These are phyloP conservation scores for Enteromius anoplus DNA, from an alignment of 2,797 vertebrate genomes.

Conservation along the genomic window DNA sequence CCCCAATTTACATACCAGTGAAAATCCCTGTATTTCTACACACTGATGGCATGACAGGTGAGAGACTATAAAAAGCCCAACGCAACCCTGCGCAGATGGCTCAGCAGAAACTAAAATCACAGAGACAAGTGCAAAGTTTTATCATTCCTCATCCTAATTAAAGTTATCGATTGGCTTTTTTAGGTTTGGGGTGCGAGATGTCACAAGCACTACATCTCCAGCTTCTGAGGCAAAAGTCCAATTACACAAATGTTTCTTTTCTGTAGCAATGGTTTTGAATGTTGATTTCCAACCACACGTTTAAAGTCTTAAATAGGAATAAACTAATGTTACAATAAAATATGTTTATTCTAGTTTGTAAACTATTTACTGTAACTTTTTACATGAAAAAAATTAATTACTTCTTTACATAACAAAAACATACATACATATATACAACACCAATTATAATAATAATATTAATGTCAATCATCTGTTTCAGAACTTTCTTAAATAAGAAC, in stretches of 20 bases:
- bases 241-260: background rate
- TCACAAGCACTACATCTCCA: conserved; percentile 39
- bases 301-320: background rate
- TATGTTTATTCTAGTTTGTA: background rate
- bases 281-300: background rate
- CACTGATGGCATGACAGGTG: conserved; percentile 64
- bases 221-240: background rate
- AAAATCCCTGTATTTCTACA: conserved; percentile 60
- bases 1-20: conserved; percentile 69
- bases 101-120: conserved; percentile 68
- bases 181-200: conserved; percentile 46
- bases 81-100: conserved; percentile 64
- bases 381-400: background rate
- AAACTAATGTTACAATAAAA: background rate
- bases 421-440: background rate
- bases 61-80: conserved; percentile 68
- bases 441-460: background rate
- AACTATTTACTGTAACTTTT: background rate
- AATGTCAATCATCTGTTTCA: no score
- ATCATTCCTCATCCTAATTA: conserved; percentile 56
- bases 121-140: conserved; percentile 61
- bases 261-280: background rate
- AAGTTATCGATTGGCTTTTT: conserved; percentile 14
- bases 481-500: no score
- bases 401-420: background rate